Evolutionary conservation across 2,888 invertebrate genomes (phyloP), one percentile per base, ranked within the genome.

Genomic region (Phania funesta): DNA sequence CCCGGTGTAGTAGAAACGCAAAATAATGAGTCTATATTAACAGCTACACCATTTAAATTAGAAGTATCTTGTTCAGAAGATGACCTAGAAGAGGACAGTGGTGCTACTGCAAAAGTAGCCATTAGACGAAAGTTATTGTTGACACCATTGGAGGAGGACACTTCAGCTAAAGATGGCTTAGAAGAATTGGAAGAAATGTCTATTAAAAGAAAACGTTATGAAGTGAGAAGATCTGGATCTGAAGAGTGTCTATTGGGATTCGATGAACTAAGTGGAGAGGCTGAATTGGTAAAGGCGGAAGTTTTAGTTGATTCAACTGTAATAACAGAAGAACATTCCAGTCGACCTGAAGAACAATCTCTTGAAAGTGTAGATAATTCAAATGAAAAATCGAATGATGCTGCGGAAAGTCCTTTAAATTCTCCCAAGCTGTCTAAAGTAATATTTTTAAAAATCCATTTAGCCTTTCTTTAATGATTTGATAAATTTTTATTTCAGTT

Each of bases 201-300:
- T 41, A 62, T 79, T 7, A 85, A 85, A 46, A 80, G 85, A 20
- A 84, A 84, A 60, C 83, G 84, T 2, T 85, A 83, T 38, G 76
- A 81, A 38, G 56, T 85, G 7, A 79, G 80, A 2, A 68, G 84
- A 9, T 86, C 85, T 3, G 84, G 83, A 11, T 86, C 85, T 1
- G 82, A 82, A 52, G 86, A 85, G 7, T 86, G 77, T 44, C 54
- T 86, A n/a, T 50, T 86, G n/a, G 86, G 85, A 8, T 86, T 86
- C 44, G 85, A 86, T 76, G 86, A 86, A 48, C 41, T 73, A 26
- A 86, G 83, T 41, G 86, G 86, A 4, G 83, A 86, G 68, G 84
- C 85, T 3, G 78, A 82, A 41, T 60, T 84, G 16, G 75, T 85
- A 4, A 84, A 85, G 46, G 74, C 71, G 1, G 81, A 82, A 8